phyloP scores from a whole-genome alignment of 2,888 invertebrate genomes.

The Tetranychus piercei region DNA sequence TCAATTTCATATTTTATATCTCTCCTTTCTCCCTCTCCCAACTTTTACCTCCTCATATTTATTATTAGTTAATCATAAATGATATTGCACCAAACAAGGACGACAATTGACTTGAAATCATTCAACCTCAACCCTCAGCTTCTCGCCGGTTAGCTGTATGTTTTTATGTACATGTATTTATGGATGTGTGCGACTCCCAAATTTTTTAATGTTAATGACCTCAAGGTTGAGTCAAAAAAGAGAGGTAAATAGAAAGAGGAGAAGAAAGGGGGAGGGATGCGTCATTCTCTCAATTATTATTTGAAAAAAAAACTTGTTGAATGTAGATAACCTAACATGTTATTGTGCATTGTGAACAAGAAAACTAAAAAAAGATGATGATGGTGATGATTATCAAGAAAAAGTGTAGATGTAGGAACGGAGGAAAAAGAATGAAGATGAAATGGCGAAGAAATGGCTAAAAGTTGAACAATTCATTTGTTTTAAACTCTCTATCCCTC shows the following conservation, averaged over 20 bases:
- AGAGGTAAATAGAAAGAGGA: neutral
- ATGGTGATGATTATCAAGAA: neutral
- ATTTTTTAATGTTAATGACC: neutral
- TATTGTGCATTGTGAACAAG: neutral
- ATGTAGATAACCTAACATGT: constrained; percentile 1
- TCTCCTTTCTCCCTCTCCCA: too few relatives aligned
- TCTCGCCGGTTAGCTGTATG: neutral
- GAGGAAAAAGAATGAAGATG: too few relatives aligned
- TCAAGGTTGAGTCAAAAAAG: neutral
- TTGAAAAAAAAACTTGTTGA: neutral
- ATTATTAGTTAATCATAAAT: neutral
- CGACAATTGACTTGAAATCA: neutral
- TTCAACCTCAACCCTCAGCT: neutral
- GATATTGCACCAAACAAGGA: neutral
- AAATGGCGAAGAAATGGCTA: neutral
- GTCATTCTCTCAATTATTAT: constrained; percentile 1
- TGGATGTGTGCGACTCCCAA: neutral
- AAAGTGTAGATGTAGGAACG: too few relatives aligned
- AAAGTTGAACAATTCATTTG: neutral
- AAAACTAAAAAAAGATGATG: neutral
- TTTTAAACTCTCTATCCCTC: neutral
- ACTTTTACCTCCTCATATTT: neutral
- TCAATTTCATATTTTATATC: too few relatives aligned
- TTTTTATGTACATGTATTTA: neutral
- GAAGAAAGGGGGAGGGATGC: neutral